Conservation (phyloP, 1,140 invertebrate species). For the Tribolium castaneum region DNA sequence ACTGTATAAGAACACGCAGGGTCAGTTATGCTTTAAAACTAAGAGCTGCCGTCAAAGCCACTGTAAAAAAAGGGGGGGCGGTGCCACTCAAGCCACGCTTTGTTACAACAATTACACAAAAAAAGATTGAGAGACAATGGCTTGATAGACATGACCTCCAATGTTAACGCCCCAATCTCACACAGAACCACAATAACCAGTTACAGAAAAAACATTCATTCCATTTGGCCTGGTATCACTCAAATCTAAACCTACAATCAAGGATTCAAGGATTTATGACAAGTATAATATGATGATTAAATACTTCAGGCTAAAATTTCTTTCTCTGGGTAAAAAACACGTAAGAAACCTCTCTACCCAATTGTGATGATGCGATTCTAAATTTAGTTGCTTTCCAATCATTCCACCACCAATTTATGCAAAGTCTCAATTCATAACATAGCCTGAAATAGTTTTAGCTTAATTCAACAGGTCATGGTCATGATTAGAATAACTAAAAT, state of each 20-base stretch:
- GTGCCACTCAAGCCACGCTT: constrained; percentile 61
- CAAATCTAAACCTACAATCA: constrained; percentile 49
- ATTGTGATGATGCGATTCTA: constrained; percentile 1
- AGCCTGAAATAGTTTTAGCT: constrained; percentile 48
- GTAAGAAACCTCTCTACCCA: constrained; percentile 62
- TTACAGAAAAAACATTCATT: constrained; percentile 50
- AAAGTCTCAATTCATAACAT: constrained; percentile 15
- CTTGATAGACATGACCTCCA: constrained; percentile 63
- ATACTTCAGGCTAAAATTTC: constrained; percentile 54
- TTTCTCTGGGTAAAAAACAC: constrained; percentile 41
- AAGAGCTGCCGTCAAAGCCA: constrained; percentile 62
- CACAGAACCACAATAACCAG: constrained; percentile 46
- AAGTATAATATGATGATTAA: constrained; percentile 56
- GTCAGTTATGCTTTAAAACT: constrained; percentile 54
- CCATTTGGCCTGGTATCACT: constrained; percentile 46
- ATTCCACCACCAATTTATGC: constrained; percentile 35
- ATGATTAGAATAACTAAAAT: constrained; percentile 11
- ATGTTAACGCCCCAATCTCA: constrained; percentile 58
- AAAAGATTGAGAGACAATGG: constrained; percentile 42
- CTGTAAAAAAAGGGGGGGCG: constrained; percentile 61
- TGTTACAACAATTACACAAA: not conserved
- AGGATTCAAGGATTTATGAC: constrained; percentile 55
- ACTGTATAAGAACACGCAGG: constrained; percentile 53
- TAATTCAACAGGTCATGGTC: not conserved
- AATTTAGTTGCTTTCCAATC: constrained; percentile 16